phyloP scores from a whole-genome alignment of 2,888 invertebrate species.

The Polia nebulosa region DNA sequence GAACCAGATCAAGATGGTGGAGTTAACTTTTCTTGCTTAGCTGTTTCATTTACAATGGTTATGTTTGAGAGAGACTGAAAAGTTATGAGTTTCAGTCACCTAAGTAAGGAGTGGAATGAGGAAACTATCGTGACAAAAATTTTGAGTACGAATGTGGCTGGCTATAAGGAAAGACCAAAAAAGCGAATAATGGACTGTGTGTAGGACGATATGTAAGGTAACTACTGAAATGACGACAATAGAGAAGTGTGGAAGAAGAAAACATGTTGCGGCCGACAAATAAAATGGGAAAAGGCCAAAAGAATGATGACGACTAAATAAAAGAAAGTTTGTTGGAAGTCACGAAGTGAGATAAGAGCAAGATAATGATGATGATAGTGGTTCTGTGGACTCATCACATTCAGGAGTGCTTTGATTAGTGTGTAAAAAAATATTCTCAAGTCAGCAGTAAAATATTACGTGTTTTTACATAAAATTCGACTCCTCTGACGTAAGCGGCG shows the following conservation, averaged over 20 bases:
- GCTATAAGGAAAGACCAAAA: no score
- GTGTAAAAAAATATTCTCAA: not conserved
- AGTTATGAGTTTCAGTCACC: not conserved
- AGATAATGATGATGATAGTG: not conserved
- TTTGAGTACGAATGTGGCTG: no score
- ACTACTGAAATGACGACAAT: no score
- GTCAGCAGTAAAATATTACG: constrained; percentile 41
- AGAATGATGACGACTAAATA: not conserved
- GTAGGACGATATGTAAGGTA: no score
- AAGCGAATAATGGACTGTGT: no score
- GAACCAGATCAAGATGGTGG: not conserved
- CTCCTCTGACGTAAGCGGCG: not conserved
- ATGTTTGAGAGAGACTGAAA: not conserved
- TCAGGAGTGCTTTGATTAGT: not conserved
- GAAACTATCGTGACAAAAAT: no score
- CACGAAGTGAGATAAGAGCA: not conserved
- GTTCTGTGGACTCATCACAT: not conserved
- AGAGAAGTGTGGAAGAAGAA: not conserved
- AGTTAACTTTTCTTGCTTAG: not conserved
- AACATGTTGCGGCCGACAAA: not conserved
- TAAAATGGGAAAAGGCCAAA: not conserved
- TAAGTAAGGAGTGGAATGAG: not conserved
- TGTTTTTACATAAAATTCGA: constrained; percentile 21
- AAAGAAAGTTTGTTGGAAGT: no score
- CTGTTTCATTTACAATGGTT: not conserved